Base-by-base conservation (phyloP, 2,797 vertebrate genomes). In the Enteromius radiatus region DNA sequence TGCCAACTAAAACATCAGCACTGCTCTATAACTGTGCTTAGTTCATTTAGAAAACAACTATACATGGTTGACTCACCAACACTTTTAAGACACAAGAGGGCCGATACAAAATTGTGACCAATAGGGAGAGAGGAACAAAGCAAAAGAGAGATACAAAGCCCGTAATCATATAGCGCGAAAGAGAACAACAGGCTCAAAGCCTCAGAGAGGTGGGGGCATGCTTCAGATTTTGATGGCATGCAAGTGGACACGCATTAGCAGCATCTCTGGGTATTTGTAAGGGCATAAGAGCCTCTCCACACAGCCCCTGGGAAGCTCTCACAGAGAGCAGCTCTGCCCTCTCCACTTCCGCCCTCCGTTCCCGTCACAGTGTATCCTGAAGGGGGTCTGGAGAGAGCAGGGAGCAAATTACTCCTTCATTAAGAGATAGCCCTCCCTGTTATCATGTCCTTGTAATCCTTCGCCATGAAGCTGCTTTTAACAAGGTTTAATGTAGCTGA, bases 401-500 rank as follows among this genome's bases (percentile, higher is more conserved):
- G 73, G 85, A 85, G 85, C 86, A 89, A 91, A 89, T 90, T 86
- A 89, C 86, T 88, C 89, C 88, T 89, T 90, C 86, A 90, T 90
- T 90, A 90, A 84, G 56, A 78, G 86, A 88, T 87, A 88, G 89
- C 76, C 82, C 71, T 88, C 81, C 78, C 84, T 88, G 84, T 90
- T 88, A 90, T 88, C 87, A 80, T 85, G 87, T 88, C 85, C 87
- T 89, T 90, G 89, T 90, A 91, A 90, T 90, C 84, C 89, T 87
- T 82, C 21, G 71, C 84, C 84, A 89, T 70, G 87, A 90, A 88
- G 86, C 86, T 87, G 84, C 86, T 88, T 86, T 89, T 88, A 91
- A 92, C 90, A 87, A 87, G 89, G 87, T 88, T 88, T 90, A 89
- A 91, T 89, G 88, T 87, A 86, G 87, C 87, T 90, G 87, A 89